Conservation (phyloP, 1,140 invertebrate species). For the Sycobia sp. region DNA sequence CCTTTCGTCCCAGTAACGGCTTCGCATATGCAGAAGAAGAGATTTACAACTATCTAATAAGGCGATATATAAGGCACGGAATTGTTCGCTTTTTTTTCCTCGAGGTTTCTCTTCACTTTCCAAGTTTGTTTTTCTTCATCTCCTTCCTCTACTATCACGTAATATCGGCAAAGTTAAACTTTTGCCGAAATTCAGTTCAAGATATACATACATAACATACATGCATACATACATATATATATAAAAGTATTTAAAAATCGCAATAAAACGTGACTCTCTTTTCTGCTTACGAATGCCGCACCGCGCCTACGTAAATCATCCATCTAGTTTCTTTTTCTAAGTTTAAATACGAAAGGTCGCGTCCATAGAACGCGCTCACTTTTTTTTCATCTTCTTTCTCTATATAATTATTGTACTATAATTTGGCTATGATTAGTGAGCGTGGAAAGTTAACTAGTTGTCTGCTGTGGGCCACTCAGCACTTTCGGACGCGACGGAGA, state of each 20-base stretch:
- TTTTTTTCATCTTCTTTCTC: constrained; percentile 40
- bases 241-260: background rate
- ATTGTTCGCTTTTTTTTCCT: background rate
- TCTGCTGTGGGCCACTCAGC: constrained; percentile 42
- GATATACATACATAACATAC: background rate
- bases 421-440: constrained; percentile 52
- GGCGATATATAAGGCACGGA: constrained; percentile 10
- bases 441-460: constrained; percentile 43
- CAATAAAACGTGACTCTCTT: constrained; percentile 9
- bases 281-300: constrained; percentile 23
- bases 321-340: constrained; percentile 25
- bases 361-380: constrained; percentile 24
- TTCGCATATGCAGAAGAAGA: background rate
- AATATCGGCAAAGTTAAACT: constrained; percentile 3
- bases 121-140: background rate
- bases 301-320: constrained; percentile 18
- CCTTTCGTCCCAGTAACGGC: constrained; percentile 1
- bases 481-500: constrained; percentile 31
- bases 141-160: background rate
- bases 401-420: constrained; percentile 52
- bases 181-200: background rate
- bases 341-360: constrained; percentile 27
- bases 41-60: constrained; percentile 5
- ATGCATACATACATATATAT: too few species aligned
- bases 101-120: too few species aligned